Percentiles rank a stretch among this genome's conserved stretches.
These are phyloP conservation scores for Andricus curvator DNA, from an alignment of 2,888 invertebrate genomes.

Conservation along the genomic window DNA sequence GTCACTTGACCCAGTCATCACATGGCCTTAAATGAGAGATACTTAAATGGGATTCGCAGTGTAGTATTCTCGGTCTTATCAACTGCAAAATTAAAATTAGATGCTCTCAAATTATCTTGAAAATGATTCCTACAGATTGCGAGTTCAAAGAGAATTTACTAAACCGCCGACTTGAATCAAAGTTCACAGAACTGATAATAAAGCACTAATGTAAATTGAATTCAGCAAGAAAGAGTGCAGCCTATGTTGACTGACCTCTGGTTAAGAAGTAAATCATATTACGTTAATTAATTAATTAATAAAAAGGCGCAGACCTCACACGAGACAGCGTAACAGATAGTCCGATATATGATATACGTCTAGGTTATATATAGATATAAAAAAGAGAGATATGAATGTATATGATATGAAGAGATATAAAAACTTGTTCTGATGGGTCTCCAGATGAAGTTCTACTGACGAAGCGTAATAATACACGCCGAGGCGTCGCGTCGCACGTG, in stretches of 20 bases:
- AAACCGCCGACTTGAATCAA: not conserved
- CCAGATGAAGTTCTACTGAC: constrained; percentile 17
- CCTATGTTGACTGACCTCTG: too few relatives aligned
- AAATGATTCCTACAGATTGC: not conserved
- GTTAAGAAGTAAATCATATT: too few relatives aligned
- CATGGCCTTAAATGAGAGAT: too few relatives aligned
- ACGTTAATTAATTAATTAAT: not conserved
- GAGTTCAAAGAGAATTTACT: constrained; percentile 31
- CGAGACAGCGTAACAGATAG: constrained; percentile 6
- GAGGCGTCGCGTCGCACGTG: constrained; percentile 17
- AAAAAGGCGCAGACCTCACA: constrained; percentile 19
- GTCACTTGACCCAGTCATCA: too few relatives aligned
- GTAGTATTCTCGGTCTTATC: too few relatives aligned
- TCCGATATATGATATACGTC: not conserved
- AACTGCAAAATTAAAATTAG: too few relatives aligned
- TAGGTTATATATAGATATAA: too few relatives aligned
- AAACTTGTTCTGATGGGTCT: not conserved
- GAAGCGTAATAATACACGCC: constrained; percentile 13
- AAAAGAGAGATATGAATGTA: not conserved
- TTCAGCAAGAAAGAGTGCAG: not conserved
- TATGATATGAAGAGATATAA: constrained; percentile 4
- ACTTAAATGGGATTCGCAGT: too few relatives aligned
- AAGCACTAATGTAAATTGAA: not conserved
- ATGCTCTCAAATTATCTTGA: too few relatives aligned
- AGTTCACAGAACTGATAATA: not conserved